A percentile compares a stretch with the other conserved stretches of the same genome.
Conservation (phyloP, 2,797 vertebrate species). For the Gorsachius magnificus region DNA sequence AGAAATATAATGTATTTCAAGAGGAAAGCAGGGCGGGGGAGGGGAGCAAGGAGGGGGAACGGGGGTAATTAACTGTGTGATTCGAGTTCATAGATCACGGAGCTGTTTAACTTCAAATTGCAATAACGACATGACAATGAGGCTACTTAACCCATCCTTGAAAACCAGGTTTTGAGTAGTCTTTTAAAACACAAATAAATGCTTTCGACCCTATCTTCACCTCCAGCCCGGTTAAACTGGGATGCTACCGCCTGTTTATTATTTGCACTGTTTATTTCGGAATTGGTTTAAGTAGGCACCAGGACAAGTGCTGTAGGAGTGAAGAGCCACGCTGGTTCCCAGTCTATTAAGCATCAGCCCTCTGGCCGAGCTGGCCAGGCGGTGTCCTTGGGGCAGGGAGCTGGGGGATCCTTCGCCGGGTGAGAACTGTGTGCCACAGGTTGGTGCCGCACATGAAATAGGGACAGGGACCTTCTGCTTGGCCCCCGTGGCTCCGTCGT, state of each 20-base stretch:
- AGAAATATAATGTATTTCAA: constrained; percentile 74
- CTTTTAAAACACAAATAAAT: background rate
- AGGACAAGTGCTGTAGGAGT: background rate
- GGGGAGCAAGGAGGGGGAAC: constrained; percentile 15
- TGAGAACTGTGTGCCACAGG: rapidly evolving
- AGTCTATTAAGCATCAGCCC: background rate
- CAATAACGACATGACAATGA: constrained; percentile 47
- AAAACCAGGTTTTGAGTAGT: background rate
- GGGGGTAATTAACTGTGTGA: constrained; percentile 70
- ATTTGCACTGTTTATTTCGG: background rate
- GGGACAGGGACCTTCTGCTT: background rate
- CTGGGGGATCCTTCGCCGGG: background rate
- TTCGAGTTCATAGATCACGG: constrained; percentile 69
- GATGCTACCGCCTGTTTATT: background rate
- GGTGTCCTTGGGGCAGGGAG: background rate
- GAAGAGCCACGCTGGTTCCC: background rate
- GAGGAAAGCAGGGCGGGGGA: constrained; percentile 11
- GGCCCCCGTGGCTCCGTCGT: rapidly evolving
- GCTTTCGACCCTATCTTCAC: background rate
- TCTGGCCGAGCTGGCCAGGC: rapidly evolving
- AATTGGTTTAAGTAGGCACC: background rate
- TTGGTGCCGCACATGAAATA: background rate
- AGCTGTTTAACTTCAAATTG: constrained; percentile 70
- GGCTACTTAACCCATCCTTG: constrained; percentile 49
- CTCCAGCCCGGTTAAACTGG: background rate